phyloP scores from a whole-genome alignment of 2,888 invertebrate genomes.

The Eupithecia centaureata region DNA sequence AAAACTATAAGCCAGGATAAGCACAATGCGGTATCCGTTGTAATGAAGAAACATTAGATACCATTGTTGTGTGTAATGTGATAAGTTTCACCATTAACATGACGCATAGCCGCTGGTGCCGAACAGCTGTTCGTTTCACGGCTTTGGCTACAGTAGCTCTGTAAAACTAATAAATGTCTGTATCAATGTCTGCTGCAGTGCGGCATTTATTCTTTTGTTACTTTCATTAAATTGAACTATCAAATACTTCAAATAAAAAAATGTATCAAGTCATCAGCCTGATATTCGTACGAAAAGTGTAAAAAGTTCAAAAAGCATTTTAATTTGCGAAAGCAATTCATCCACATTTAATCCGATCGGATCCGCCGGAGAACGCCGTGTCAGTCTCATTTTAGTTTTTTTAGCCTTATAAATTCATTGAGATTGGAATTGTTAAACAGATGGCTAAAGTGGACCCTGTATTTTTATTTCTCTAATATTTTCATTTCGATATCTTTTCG shows the following conservation, averaged over 20 bases:
- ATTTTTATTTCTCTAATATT: too few relatives aligned
- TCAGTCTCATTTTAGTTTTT: conserved; percentile 12
- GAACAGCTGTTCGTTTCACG: conserved; percentile 42
- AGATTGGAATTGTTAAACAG: not conserved
- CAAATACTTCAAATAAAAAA: not conserved
- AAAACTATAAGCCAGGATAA: not conserved
- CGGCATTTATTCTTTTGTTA: not conserved
- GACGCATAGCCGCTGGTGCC: conserved; percentile 47
- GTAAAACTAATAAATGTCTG: conserved; percentile 18
- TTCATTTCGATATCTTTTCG: too few relatives aligned
- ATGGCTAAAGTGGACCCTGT: too few relatives aligned
- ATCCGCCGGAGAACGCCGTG: conserved; percentile 13
- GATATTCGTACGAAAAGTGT: conserved; percentile 4
- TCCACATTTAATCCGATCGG: conserved; percentile 9
- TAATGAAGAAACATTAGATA: conserved; percentile 25
- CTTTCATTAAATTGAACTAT: too few relatives aligned
- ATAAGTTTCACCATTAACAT: conserved; percentile 55
- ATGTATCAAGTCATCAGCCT: not conserved
- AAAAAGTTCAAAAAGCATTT: conserved; percentile 9
- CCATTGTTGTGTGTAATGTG: conserved; percentile 53
- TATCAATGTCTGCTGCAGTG: conserved; percentile 11
- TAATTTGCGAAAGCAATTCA: conserved; percentile 12
- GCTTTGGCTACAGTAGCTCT: conserved; percentile 8
- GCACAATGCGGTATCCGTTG: not conserved
- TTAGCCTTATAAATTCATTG: not conserved